Percentiles rank a stretch among this genome's conserved stretches.
Conservation (phyloP, 2,113 vertebrate genomes). For the Planiliza haematocheilus region DNA sequence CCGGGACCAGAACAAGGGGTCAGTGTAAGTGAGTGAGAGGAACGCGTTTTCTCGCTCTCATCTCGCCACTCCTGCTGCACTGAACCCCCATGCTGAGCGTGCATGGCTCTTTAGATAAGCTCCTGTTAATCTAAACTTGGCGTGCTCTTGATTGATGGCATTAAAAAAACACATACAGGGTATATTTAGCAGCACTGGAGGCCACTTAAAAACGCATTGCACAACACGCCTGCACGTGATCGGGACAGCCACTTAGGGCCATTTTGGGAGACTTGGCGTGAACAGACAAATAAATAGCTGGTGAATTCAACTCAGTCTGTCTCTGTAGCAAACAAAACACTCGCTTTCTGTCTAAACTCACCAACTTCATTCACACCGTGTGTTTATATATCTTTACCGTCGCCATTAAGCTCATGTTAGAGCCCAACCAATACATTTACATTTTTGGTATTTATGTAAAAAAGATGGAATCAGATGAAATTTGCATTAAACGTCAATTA, state of each 20-base stretch:
- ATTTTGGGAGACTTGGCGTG: conserved; percentile 1
- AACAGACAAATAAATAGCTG: conserved; percentile 12
- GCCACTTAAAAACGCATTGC: conserved; percentile 1
- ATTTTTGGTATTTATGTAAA: neutral
- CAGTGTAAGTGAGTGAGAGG: conserved; percentile 19
- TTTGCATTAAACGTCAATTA: neutral
- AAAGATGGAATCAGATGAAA: neutral
- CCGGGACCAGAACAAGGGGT: conserved; percentile 14
- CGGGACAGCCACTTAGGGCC: too few species aligned
- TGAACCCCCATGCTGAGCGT: conserved; percentile 7
- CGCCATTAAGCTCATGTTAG: conserved; percentile 1
- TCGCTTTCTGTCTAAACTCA: conserved; percentile 16
- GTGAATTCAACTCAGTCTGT: conserved; percentile 58
- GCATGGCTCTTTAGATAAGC: conserved; percentile 44
- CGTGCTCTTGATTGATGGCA: conserved; percentile 12
- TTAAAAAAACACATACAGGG: conserved; percentile 6
- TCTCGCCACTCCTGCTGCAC: conserved; percentile 14
- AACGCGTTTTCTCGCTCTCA: conserved; percentile 53
- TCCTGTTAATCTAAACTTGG: conserved; percentile 28
- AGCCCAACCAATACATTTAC: conserved; percentile 1
- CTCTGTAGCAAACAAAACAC: conserved; percentile 43
- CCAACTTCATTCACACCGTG: conserved; percentile 15
- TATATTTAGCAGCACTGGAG: conserved; percentile 36
- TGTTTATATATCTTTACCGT: conserved; percentile 13
- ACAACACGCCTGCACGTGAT: neutral